These are phyloP conservation scores for Etheostoma perlongum DNA, from an alignment of 2,797 vertebrate genomes.

Conservation along the genomic window DNA sequence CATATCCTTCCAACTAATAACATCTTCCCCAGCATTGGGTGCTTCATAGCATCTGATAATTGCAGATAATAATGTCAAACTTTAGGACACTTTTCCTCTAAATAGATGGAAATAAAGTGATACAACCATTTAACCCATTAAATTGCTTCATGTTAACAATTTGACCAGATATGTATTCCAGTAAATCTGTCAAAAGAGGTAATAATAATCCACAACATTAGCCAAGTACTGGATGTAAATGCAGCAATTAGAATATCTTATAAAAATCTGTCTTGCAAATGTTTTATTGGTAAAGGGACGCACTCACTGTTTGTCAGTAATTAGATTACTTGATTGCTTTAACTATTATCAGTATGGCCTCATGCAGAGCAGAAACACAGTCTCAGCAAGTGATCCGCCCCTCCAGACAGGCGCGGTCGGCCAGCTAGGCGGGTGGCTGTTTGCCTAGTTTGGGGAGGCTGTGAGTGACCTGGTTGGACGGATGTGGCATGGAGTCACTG, in stretches of 20 bases:
- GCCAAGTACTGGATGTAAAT: not conserved
- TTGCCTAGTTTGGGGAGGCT: conserved; percentile 13
- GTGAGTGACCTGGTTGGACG: conserved; percentile 41
- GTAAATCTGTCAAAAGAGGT: not conserved
- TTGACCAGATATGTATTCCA: too few relatives aligned
- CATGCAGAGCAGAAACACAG: not conserved
- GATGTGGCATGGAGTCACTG: conserved; percentile 51
- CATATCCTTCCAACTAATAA: not conserved
- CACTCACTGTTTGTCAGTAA: not conserved
- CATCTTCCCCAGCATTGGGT: not conserved
- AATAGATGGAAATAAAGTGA: too few relatives aligned
- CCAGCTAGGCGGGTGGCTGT: conserved; percentile 14
- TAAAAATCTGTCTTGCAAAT: not conserved
- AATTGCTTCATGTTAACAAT: too few relatives aligned
- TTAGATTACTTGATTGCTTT: not conserved
- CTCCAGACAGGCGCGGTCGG: conserved; percentile 68
- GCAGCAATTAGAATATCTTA: not conserved
- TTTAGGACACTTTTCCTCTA: too few relatives aligned
- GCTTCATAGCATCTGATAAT: not conserved
- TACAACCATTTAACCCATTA: too few relatives aligned
- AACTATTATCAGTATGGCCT: not conserved
- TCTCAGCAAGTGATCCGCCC: not conserved
- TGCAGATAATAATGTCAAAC: not conserved
- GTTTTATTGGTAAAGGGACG: not conserved
- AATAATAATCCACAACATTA: not conserved